Base-by-base conservation (phyloP, 2,113 vertebrate species). In the Platichthys stellatus region DNA sequence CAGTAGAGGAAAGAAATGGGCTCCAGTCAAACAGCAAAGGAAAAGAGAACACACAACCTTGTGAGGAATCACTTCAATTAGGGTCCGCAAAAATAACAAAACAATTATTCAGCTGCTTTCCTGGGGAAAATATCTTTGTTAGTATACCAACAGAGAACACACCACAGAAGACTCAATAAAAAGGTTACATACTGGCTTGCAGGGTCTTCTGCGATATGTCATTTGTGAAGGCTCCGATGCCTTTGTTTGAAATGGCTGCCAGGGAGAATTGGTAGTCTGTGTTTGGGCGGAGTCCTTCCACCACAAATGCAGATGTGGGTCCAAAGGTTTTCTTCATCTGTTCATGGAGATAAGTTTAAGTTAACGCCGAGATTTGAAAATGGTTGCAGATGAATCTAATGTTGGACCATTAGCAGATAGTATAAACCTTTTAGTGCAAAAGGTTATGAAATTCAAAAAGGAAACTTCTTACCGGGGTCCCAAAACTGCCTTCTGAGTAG, bases 121-220 rank as follows among this genome's bases (percentile, higher is more conserved):
- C 5, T 57, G 40, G 5, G 31, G 53, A 31, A 74, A 74, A 78
- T 35, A 11, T 12, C 7, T 74, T 69, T 80, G 76, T 77, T 69
- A 82, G 24, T 49, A 49, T 65, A 66, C 43, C 47, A 76, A 49
- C 85, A 79, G 69, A 84, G 63, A 74, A 35, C 75, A 80, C 20
- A 83, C 6, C 56, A 75, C 58, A 60, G 45, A 73, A 31, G 84
- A 81, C 38, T 47, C 80, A 91, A 93, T 93, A 87, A 87, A 90
- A 81, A 86, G 38, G 93, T 94, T 95, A 99, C 98, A 95, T 99
- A 99, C 98, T 98, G 94, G 98, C 97, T 97, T 99, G 98, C 87
- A 97, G 94, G 75, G 98, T 99, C 94, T 94, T 97, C 92, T 97
- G 96, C 35, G 94, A 93, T 90, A 99, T 94, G 86, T 96, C 96